Evolutionary conservation across 2,888 invertebrate species (phyloP).

Genomic region (Tubiluchus corallicola): DNA sequence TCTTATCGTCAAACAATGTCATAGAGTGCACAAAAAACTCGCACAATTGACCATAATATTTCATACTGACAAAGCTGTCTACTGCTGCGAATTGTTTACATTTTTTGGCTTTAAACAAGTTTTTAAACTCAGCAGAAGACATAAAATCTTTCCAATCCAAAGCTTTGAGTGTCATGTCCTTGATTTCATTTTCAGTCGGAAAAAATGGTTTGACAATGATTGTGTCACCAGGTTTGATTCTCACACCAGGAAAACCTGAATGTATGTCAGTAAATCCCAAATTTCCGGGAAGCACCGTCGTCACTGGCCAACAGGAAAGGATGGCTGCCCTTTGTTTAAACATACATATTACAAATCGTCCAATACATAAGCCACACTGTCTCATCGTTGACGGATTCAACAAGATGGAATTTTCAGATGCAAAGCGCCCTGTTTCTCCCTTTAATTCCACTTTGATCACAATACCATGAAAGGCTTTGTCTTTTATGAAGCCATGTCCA

Average conservation of each 20-base stretch:
- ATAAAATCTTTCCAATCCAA: not conserved
- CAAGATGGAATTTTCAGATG: not conserved
- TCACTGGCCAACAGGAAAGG: not conserved
- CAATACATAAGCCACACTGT: not conserved
- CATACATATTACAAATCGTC: not conserved
- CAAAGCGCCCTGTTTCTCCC: not conserved
- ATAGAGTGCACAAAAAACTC: not conserved
- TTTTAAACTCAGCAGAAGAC: not conserved
- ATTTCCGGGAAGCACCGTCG: not conserved
- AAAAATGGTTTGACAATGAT: not conserved
- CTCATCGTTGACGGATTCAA: not conserved
- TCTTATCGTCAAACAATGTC: not conserved
- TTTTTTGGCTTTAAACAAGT: not conserved
- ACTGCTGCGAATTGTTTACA: not conserved
- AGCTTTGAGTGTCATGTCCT: not conserved
- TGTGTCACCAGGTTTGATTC: not conserved
- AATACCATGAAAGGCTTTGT: not conserved
- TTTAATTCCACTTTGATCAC: not conserved
- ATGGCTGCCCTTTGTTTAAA: not conserved
- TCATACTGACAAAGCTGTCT: not conserved
- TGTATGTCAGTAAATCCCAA: not conserved
- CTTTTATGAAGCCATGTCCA: not conserved
- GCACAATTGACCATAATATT: not conserved
- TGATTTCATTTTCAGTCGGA: not conserved
- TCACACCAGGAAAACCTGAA: not conserved